phyloP scores from a whole-genome alignment of 2,797 vertebrate genomes.

The Catamblyrhynchus diadema region DNA sequence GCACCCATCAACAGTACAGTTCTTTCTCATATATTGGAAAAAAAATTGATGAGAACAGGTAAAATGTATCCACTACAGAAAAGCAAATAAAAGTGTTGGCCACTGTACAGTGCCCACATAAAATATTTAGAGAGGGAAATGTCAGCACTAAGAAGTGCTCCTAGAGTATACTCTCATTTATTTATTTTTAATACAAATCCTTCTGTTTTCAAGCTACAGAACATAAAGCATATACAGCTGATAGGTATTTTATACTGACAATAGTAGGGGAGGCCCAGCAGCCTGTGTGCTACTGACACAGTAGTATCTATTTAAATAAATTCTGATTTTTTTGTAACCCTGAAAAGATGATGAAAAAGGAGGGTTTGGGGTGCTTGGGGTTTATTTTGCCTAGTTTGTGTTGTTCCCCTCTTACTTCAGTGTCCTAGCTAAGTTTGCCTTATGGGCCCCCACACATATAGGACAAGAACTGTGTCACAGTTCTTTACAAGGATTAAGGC shows the following conservation, averaged over 20 bases:
- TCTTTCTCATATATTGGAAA: not conserved
- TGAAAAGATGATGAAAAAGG: not conserved
- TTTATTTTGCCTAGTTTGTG: not conserved
- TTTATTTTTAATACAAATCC: not conserved
- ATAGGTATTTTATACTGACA: not conserved
- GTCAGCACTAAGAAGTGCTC: not conserved
- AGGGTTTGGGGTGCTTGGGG: not conserved
- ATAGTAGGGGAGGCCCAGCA: not conserved
- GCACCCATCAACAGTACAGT: not conserved
- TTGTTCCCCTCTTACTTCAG: not conserved
- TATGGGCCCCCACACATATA: not conserved
- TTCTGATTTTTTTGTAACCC: not conserved
- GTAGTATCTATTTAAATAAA: not conserved
- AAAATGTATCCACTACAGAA: not conserved
- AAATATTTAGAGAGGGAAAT: not conserved
- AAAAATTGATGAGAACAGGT: not conserved
- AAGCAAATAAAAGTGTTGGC: not conserved
- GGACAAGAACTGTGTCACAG: not conserved
- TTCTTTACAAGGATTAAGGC: not conserved
- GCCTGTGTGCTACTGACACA: not conserved
- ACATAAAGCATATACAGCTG: not conserved
- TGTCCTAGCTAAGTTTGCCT: not conserved
- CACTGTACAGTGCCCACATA: not conserved
- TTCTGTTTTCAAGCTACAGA: not conserved
- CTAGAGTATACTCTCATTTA: not conserved